Evolutionary conservation across 2,888 invertebrate species (phyloP).

Genomic region (Hoplodrina ambigua): DNA sequence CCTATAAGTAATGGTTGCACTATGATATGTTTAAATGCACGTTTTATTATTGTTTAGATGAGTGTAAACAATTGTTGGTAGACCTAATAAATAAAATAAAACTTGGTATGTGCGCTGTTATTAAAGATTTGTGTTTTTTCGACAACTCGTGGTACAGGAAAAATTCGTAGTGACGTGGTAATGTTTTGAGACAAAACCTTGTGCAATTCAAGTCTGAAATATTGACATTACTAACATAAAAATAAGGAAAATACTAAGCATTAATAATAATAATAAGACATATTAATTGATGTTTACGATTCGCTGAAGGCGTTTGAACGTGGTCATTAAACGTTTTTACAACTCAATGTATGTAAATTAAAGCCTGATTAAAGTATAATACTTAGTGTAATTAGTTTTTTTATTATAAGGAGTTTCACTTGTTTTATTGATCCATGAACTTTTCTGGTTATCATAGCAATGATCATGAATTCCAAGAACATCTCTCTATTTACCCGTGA

Average conservation of each 20-base stretch:
- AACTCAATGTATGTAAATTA: conserved; percentile 48
- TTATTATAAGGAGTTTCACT: not conserved
- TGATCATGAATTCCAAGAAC: too few species aligned
- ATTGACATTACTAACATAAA: conserved; percentile 14
- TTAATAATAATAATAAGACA: conserved; percentile 37
- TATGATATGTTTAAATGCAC: too few species aligned
- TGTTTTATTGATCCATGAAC: not conserved
- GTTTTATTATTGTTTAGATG: too few species aligned
- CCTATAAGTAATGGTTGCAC: too few species aligned
- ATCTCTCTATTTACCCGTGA: too few species aligned
- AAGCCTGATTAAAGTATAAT: conserved; percentile 29
- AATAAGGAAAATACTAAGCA: conserved; percentile 24
- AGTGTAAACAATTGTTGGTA: too few species aligned
- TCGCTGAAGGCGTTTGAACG: conserved; percentile 55
- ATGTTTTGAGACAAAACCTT: not conserved
- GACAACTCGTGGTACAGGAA: not conserved
- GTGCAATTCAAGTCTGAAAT: conserved; percentile 5
- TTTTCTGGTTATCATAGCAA: too few species aligned
- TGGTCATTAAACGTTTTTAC: conserved; percentile 44
- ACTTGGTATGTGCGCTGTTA: too few species aligned
- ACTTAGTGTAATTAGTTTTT: conserved; percentile 9
- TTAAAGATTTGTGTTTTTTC: not conserved
- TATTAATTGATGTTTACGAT: conserved; percentile 57
- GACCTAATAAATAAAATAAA: too few species aligned
- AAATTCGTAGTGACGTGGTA: not conserved